Evolutionary conservation across 2,797 vertebrate species (phyloP), one percentile per base, ranked within the genome.

Genomic region (Hirundo rustica): DNA sequence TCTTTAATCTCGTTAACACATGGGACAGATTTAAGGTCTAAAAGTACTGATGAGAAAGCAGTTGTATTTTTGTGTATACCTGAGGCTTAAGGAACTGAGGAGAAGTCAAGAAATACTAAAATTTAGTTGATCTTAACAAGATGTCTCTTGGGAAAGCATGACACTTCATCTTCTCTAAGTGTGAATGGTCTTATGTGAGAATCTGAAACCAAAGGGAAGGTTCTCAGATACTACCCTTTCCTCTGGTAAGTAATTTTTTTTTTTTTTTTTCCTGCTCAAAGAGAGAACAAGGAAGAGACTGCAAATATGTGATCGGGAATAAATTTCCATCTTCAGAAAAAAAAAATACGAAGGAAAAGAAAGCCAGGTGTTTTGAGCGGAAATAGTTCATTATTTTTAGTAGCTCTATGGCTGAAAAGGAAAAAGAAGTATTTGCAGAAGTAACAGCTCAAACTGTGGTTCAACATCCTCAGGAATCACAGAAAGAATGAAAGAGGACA

Each of bases 131-230:
- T 3, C 13, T 53, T 72, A 32, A 29, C 13, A 84, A 81, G 32
- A 32, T 16, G 7, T 71, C 16, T 57, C 30, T 45, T 25, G 7
- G 19, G 16, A 85, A 81, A 78, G 17, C 38, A 36, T 62, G 21
- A 21, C 5, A 38, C 6, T 42, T 88, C 38, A 17, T 71, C 18
- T 57, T 74, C 42, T 86, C 11, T 66, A 51, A 50, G 5, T 40
- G 47, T 67, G 73, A 81, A 47, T 0, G 6, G 10, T 4, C 1
- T 34, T 82, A 38, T 0, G 0, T 65, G 38, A 64, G 32, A 74
- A 79, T 70, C 45, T 53, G 58, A 85, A 89, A 60, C 14, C 18
- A 51, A 81, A 62, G 15, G 30, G n/a, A 8, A 57, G 32, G 14
- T 50, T 72, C n/a, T 70, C 44, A 68, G 22, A 44, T 64, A 60